Conservation (phyloP, 2,113 vertebrate genomes). For the Forbesichthys papilliferus region DNA sequence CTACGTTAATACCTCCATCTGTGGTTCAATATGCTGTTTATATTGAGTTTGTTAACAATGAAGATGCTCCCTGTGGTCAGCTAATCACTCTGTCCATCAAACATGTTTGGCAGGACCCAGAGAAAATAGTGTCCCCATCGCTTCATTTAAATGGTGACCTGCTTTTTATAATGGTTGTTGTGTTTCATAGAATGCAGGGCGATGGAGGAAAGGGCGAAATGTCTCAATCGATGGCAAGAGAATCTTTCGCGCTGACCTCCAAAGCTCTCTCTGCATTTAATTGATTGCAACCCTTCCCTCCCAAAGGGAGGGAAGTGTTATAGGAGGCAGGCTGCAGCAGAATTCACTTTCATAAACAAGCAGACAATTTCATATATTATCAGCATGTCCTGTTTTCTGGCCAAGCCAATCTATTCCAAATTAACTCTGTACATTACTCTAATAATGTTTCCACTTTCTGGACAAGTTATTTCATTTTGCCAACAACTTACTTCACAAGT, state of each 20-base stretch:
- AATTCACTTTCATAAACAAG: constrained; percentile 46
- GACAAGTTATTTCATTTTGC: constrained; percentile 3
- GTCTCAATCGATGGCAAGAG: constrained; percentile 59
- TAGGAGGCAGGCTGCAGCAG: constrained; percentile 50
- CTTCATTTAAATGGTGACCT: constrained; percentile 32
- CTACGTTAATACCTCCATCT: not conserved
- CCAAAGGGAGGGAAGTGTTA: constrained; percentile 50
- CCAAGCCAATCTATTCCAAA: constrained; percentile 34
- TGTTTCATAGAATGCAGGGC: constrained; percentile 23
- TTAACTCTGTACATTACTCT: not conserved
- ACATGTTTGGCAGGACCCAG: constrained; percentile 19
- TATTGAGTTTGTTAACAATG: not conserved
- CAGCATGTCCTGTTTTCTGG: constrained; percentile 19
- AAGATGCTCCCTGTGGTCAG: constrained; percentile 10
- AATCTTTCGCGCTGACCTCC: constrained; percentile 71
- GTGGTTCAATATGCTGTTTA: not conserved
- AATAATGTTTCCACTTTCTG: constrained; percentile 31
- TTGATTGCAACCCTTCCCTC: constrained; percentile 69
- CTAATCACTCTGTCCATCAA: constrained; percentile 10
- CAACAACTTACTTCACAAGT: constrained; percentile 9
- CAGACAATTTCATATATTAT: constrained; percentile 42
- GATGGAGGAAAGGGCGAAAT: constrained; percentile 34
- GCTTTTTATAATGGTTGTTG: constrained; percentile 44
- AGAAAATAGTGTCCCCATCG: not conserved
- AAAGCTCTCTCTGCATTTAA: constrained; percentile 68